phyloP scores from a whole-genome alignment of 2,797 vertebrate species.

The Micropoecilia bifurca region DNA sequence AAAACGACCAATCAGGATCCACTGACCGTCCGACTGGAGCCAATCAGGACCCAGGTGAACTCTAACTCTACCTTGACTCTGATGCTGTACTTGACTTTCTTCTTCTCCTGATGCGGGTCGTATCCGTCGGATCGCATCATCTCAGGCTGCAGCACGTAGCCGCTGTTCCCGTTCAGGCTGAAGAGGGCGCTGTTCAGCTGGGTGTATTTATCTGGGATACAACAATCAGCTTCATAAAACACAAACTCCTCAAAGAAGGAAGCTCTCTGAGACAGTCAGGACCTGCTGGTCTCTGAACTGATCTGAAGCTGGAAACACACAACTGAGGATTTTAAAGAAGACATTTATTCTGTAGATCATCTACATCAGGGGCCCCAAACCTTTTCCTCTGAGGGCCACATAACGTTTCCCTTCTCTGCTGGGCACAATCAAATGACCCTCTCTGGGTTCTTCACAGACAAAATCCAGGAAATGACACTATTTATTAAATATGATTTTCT shows the following conservation, averaged over 20 bases:
- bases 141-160: slow-evolving; percentile 94
- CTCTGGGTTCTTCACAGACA: no score
- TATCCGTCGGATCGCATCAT: slow-evolving; percentile 88
- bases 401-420: no score
- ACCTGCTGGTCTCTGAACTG: neutral
- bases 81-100: slow-evolving; percentile 83
- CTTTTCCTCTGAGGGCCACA: no score
- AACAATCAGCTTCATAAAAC: neutral
- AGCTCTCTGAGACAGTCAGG: neutral
- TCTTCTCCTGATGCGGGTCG: slow-evolving; percentile 84
- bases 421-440: no score
- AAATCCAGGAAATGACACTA: no score
- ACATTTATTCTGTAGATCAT: no score
- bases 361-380: no score
- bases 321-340: no score
- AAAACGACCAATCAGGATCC: neutral
- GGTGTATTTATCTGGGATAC: slow-evolving; percentile 89
- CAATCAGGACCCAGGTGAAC: no score
- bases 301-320: neutral
- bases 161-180: slow-evolving; percentile 88
- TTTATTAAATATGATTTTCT: no score
- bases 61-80: slow-evolving; percentile 82
- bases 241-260: neutral
- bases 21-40: no score
- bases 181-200: slow-evolving; percentile 95